These are phyloP conservation scores for Temnothorax rugatulus DNA, from an alignment of 2,888 invertebrate species.

Conservation along the genomic window DNA sequence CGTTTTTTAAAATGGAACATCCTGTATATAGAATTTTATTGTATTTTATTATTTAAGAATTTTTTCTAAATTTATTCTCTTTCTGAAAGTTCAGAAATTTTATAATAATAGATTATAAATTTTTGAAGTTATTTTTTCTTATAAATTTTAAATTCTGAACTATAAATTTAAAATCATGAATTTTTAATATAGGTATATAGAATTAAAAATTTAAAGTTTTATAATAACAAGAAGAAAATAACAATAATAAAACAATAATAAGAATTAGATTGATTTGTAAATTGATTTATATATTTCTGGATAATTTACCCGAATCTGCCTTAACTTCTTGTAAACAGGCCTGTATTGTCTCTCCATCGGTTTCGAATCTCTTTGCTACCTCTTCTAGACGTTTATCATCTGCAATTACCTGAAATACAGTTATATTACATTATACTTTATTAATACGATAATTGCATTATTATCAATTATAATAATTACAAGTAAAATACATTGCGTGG, in stretches of 20 bases:
- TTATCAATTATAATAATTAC: not conserved
- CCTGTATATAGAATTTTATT: not conserved
- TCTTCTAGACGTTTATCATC: not conserved
- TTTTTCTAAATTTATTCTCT: not conserved
- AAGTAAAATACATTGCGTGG: not conserved
- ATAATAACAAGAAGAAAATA: not conserved
- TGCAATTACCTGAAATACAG: constrained; percentile 22
- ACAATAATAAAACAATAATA: not conserved
- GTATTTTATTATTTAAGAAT: not conserved
- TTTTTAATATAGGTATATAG: not conserved
- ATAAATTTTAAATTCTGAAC: not conserved
- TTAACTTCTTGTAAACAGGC: not conserved
- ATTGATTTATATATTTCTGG: not conserved
- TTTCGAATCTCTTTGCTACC: not conserved
- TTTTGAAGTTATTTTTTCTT: not conserved
- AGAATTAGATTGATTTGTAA: not conserved
- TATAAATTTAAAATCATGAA: not conserved
- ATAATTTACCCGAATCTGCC: not conserved
- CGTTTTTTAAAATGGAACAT: too few relatives aligned
- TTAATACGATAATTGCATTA: not conserved
- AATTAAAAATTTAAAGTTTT: not conserved
- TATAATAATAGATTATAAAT: not conserved
- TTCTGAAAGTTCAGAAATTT: not conserved
- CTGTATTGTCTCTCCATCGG: not conserved
- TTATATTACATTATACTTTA: not conserved